Evolutionary conservation across 2,113 vertebrate species (phyloP).

Genomic region (Phoenicopterus ruber): DNA sequence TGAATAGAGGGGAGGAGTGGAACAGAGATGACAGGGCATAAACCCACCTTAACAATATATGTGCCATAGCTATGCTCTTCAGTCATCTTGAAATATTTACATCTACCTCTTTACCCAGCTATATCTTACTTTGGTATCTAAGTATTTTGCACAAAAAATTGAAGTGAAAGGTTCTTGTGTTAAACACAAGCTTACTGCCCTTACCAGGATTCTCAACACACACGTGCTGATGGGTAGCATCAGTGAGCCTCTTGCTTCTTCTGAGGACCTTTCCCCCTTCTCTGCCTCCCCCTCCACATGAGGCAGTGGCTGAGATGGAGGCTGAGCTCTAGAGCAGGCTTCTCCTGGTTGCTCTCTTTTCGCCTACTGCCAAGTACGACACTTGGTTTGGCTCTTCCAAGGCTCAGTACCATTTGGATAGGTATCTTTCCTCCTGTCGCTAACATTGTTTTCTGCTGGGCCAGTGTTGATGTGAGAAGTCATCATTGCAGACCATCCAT

Average conservation of each 20-base stretch:
- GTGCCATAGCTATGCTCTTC: background rate
- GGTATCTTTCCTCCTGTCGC: background rate
- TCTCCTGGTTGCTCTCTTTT: background rate
- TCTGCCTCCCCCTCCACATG: fast-evolving
- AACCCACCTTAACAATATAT: background rate
- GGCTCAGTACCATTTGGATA: background rate
- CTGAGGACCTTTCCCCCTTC: background rate
- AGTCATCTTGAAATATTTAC: background rate
- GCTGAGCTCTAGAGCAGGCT: background rate
- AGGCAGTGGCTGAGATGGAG: background rate
- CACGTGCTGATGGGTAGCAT: fast-evolving
- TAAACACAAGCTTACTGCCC: background rate
- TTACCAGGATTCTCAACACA: fast-evolving
- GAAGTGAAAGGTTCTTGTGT: fast-evolving
- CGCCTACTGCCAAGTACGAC: fast-evolving
- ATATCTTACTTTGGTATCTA: fast-evolving
- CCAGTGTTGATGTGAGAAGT: background rate
- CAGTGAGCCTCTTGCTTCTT: background rate
- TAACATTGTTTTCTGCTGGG: fast-evolving
- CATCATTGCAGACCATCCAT: fast-evolving
- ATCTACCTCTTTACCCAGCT: background rate
- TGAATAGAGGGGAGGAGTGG: background rate
- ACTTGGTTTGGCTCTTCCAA: background rate
- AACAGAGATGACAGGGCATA: background rate
- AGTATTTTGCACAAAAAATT: background rate